Conservation (phyloP, 2,113 vertebrate genomes). For the Erythrolamprus reginae region DNA sequence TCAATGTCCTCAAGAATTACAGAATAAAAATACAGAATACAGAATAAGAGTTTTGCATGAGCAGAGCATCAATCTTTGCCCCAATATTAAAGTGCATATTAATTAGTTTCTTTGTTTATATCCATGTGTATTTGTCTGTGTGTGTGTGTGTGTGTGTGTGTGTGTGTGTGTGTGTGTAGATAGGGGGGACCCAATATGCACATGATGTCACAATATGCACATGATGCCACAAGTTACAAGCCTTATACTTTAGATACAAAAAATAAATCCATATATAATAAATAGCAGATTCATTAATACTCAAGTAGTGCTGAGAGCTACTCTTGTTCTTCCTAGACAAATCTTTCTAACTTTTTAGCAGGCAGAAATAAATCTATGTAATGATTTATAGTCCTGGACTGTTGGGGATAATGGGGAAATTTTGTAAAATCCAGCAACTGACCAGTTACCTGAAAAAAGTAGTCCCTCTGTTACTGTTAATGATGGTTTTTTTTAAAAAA, state of each 20-base stretch:
- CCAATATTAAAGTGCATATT: background rate
- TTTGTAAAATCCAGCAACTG: background rate
- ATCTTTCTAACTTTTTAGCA: background rate
- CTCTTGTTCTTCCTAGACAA: background rate
- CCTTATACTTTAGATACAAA: background rate
- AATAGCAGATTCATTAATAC: background rate
- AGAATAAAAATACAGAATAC: background rate
- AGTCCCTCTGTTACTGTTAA: constrained; percentile 16
- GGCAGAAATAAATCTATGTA: background rate
- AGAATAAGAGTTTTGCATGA: background rate
- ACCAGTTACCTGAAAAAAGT: background rate
- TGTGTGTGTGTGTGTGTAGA: no score
- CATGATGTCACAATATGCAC: background rate
- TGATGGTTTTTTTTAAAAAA: constrained; percentile 21
- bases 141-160: no score
- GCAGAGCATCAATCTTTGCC: background rate
- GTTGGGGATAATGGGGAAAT: background rate
- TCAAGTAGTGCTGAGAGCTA: background rate
- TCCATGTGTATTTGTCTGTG: no score
- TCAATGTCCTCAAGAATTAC: background rate
- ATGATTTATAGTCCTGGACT: background rate
- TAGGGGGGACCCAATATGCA: background rate
- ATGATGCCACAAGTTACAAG: background rate
- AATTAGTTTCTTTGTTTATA: background rate
- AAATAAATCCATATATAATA: background rate